Percentiles rank a stretch among this genome's conserved stretches.
Evolutionary conservation across 2,113 vertebrate species (phyloP).

Genomic region (Aegithalos caudatus): DNA sequence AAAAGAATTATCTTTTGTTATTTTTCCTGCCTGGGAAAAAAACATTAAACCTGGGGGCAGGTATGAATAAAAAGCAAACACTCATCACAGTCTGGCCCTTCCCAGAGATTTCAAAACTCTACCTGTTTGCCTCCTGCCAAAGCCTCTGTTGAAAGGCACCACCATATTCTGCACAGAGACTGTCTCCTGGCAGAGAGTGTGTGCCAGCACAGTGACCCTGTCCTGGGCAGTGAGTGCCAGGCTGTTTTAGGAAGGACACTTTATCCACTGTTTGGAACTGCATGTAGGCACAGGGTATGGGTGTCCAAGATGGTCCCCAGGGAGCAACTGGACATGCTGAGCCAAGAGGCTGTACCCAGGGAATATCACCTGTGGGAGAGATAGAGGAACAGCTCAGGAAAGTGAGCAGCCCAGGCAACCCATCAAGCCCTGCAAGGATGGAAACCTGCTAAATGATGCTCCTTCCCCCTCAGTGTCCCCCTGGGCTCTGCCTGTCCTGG

Average conservation of each 20-base stretch:
- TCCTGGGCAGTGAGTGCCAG: fast-evolving
- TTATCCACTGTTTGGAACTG: neutral
- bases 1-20: neutral
- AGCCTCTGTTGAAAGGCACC: neutral
- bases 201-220: neutral
- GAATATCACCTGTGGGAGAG: neutral
- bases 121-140: neutral
- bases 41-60: neutral
- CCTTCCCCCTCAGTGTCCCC: neutral
- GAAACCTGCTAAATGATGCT: neutral
- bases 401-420: neutral
- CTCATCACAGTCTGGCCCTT: neutral
- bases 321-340: neutral
- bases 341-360: neutral
- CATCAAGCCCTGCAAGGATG: neutral
- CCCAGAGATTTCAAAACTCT: neutral
- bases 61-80: neutral
- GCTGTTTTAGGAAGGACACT: neutral
- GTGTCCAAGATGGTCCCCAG: neutral
- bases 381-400: neutral
- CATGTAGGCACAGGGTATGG: fast-evolving
- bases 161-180: neutral
- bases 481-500: neutral
- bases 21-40: constrained; percentile 6
- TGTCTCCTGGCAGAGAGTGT: neutral